These are phyloP conservation scores for Stenopsyche tienmushanensis DNA, from an alignment of 1,140 invertebrate genomes.

Conservation along the genomic window DNA sequence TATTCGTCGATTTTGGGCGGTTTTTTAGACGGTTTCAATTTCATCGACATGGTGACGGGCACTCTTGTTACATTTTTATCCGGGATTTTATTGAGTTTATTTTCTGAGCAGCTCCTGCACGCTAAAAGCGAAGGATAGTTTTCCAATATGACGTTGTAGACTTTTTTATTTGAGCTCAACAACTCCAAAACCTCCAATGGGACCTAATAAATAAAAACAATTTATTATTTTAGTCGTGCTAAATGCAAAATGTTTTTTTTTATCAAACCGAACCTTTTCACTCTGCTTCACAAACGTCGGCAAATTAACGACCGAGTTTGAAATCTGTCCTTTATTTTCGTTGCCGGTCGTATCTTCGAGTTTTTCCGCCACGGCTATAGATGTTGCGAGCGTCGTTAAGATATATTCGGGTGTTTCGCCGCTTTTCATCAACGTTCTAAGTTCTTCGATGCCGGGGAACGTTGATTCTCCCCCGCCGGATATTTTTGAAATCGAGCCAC, in stretches of 20 bases:
- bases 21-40: conserved; percentile 56
- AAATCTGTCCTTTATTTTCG: conserved; percentile 46
- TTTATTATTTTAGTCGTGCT: background rate
- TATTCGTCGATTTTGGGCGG: conserved; percentile 27
- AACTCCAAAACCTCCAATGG: conserved; percentile 66
- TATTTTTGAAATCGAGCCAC: conserved; percentile 51
- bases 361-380: conserved; percentile 49
- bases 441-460: conserved; percentile 65
- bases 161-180: conserved; percentile 62
- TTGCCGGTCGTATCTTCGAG: conserved; percentile 47
- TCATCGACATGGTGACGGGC: conserved; percentile 63
- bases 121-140: conserved; percentile 70
- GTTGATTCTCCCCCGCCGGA: conserved; percentile 55
- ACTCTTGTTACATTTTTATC: conserved; percentile 50
- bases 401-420: conserved; percentile 67
- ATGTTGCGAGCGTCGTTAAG: conserved; percentile 63
- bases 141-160: conserved; percentile 70
- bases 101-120: conserved; percentile 65
- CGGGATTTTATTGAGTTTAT: conserved; percentile 60
- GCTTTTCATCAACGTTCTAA: conserved; percentile 65
- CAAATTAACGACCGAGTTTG: conserved; percentile 67
- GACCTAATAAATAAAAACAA: conserved; percentile 50
- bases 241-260: background rate
- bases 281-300: conserved; percentile 71
- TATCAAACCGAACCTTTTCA: conserved; percentile 59